Evolutionary conservation across 2,113 vertebrate genomes (phyloP), one percentile per base, ranked within the genome.

Genomic region (Paratilapia polleni): DNA sequence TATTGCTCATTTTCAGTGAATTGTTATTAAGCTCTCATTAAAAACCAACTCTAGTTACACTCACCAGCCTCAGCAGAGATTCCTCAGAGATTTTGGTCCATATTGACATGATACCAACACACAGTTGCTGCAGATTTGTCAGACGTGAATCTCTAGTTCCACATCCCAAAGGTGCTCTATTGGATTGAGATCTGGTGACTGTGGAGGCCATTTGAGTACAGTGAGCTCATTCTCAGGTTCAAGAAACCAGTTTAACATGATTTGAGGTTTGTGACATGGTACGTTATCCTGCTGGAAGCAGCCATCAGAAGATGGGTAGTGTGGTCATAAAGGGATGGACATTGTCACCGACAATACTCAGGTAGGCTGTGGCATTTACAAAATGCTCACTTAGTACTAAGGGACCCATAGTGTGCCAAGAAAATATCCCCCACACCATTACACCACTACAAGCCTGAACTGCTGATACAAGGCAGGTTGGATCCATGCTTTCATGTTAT

Each of bases 1-100:
- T 73, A 26, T 24, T 64, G 70, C 77, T 77, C 38, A 64, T 63
- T 76, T 26, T 81, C 74, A 75, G 6, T 64, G 31, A 49, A 59
- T 81, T 82, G 74, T 81, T 84, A 81, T 66, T 70, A 70, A 80
- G 75, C 74, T 57, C n/a, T 54, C n/a, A 15, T 74, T 73, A 52
- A 57, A 81, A 84, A 64, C 36, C 7, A 56, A 34, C 31, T 43
- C 17, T 13, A 43, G 79, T 66, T 43, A 52, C 17, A 19, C 49
- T 70, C 66, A 49, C 43, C 28, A 15, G 66, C 24, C 66, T 70
- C 43, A 52, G 66, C 66, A 20, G 24, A 52, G 24, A 70, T 70
- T 70, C 24, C 17, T 52, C 43, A 49, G 24, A 28, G 4, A 22
- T 70, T 52, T 70, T 20, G 15, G 24, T 12, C 12, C 49, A 54